Base-by-base conservation (phyloP, 2,113 vertebrate species). In the Phrynosoma blainvillii region DNA sequence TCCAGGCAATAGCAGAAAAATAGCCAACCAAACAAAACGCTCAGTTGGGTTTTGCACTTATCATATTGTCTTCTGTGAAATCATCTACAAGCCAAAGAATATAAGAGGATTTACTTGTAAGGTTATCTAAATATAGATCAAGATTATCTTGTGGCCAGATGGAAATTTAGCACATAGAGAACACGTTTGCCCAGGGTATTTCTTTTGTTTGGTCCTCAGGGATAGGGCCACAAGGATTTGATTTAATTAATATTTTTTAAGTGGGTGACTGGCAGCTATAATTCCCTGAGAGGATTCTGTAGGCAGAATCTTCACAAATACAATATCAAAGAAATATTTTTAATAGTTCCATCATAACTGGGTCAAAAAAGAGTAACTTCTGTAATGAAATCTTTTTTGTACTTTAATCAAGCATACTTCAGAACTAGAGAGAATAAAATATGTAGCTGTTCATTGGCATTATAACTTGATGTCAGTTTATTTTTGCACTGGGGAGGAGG, bases 321-420 rank as follows among this genome's bases (percentile, higher is more conserved):
- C 5, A 27, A 13, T 75, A 84, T 52, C 1, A 23, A 88, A 88
- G 42, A 90, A 88, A 30, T 40, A 85, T 59, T 87, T 79, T 54
- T 1, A 13, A 85, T 90, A 27, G 6, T 11, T 1, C 1, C 25
- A 81, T 74, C 74, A 13, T 0, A 89, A 8, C 4, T 83, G 71
- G 88, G 79, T 3, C 0, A 71, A 78, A 75, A 40, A 21, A 5
- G 10, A 54, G 27, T 88, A 76, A 11, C 0, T 65, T 20, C n/a
- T 82, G 75, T 79, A 82, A 16, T 5, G 25, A 84, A 70, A 59
- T 71, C 6, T 71, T 74, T 74, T 73, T 84, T 42, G 27, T 59
- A 30, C 9, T 12, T 78, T 84, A 70, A 54, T 56, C 25, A 47
- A 40, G n/a, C 32, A 62, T n/a, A 62, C 73, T 36, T 54, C 85